Percentiles rank a stretch among this genome's conserved stretches.
These are phyloP conservation scores for Rotaria macrura DNA, from an alignment of 2,888 invertebrate genomes.

Conservation along the genomic window DNA sequence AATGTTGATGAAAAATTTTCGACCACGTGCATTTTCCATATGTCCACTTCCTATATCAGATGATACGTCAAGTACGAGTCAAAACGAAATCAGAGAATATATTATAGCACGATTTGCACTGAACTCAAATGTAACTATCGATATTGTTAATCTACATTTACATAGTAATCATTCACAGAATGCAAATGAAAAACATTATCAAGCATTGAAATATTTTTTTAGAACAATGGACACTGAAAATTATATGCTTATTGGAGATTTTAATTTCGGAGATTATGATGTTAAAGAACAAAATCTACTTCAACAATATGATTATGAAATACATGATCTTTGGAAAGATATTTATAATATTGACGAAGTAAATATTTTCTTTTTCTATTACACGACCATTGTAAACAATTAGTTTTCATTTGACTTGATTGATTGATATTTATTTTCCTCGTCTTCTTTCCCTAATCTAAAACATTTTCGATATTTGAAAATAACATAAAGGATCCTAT, in stretches of 20 bases:
- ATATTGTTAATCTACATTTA: constrained; percentile 29
- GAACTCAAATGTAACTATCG: background rate
- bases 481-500: too few species aligned
- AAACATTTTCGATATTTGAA: too few species aligned
- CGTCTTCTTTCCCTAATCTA: too few species aligned
- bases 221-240: constrained; percentile 3
- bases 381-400: too few species aligned
- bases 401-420: too few species aligned
- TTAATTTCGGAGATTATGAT: constrained; percentile 27
- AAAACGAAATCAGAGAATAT: background rate
- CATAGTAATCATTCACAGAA: constrained; percentile 1
- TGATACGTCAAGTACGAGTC: background rate
- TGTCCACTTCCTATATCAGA: background rate
- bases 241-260: constrained; percentile 30
- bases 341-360: constrained; percentile 2
- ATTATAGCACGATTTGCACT: constrained; percentile 20
- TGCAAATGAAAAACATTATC: constrained; percentile 7
- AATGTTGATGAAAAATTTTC: background rate
- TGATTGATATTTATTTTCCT: too few species aligned
- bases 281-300: constrained; percentile 3
- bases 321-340: constrained; percentile 13
- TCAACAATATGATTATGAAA: background rate
- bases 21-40: background rate
- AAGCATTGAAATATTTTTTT: constrained; percentile 11
- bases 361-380: too few species aligned